Evolutionary conservation across 2,888 invertebrate species (phyloP).

Genomic region (Agrenia bidenticulata): DNA sequence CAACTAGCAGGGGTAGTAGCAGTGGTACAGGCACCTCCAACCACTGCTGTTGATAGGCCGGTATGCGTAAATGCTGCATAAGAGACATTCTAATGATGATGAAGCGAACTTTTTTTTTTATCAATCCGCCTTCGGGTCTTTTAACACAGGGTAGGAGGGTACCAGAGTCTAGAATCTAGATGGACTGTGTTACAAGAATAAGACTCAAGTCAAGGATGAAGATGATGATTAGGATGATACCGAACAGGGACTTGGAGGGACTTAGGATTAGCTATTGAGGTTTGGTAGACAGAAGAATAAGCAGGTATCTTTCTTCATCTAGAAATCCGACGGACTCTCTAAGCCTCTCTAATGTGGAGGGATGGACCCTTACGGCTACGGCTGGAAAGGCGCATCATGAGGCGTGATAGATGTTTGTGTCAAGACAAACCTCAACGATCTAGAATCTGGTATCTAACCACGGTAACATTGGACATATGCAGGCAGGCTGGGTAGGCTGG

Average conservation of each 20-base stretch:
- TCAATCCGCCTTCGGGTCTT: slow-evolving; percentile 20
- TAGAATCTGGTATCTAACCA: too few species aligned
- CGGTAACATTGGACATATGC: slow-evolving; percentile 18
- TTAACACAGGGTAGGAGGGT: slow-evolving; percentile 12
- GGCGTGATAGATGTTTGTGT: slow-evolving; percentile 50
- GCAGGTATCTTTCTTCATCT: slow-evolving; percentile 1
- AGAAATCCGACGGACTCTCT: too few species aligned
- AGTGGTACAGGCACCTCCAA: not conserved
- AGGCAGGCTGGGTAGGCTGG: slow-evolving; percentile 7
- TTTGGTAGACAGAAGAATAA: not conserved
- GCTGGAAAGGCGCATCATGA: slow-evolving; percentile 34
- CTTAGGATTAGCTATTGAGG: not conserved
- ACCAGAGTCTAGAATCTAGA: not conserved
- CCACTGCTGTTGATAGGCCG: slow-evolving; percentile 29
- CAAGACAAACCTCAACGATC: slow-evolving; percentile 34
- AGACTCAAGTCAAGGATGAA: not conserved
- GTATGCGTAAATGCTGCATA: slow-evolving; percentile 29
- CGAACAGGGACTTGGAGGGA: not conserved
- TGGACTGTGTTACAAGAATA: too few species aligned
- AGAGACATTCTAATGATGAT: slow-evolving; percentile 22
- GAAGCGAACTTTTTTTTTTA: slow-evolving; percentile 15
- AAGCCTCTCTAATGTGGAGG: not conserved
- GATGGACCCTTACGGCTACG: slow-evolving; percentile 49
- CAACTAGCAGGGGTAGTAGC: slow-evolving; percentile 1
- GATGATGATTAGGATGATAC: slow-evolving; percentile 6